phyloP scores from a whole-genome alignment of 2,797 vertebrate genomes.

The Gila robusta region DNA sequence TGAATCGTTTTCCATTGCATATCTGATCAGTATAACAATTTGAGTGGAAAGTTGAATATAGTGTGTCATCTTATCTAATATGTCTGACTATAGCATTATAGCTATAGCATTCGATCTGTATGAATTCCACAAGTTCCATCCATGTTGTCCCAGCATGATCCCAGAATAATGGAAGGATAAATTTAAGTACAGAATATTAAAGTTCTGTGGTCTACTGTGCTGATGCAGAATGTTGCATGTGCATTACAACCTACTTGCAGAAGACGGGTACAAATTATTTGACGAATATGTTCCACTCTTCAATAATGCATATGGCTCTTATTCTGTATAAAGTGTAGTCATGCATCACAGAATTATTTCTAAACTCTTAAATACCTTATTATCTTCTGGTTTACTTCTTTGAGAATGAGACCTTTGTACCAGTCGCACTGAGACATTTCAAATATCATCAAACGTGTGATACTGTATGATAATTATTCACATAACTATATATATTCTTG shows the following conservation, averaged over 20 bases:
- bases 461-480: too few species aligned
- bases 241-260: not conserved
- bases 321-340: conserved; percentile 6
- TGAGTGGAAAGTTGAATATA: not conserved
- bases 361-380: too few species aligned
- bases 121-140: not conserved
- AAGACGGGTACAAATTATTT: not conserved
- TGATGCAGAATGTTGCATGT: not conserved
- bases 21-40: not conserved
- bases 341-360: not conserved
- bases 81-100: not conserved
- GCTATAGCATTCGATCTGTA: not conserved
- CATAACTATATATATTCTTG: too few species aligned
- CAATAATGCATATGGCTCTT: conserved; percentile 4
- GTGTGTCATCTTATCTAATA: not conserved
- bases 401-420: too few species aligned
- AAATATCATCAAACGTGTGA: too few species aligned
- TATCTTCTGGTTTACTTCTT: too few species aligned
- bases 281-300: not conserved
- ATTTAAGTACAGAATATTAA: not conserved
- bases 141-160: not conserved
- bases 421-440: too few species aligned
- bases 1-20: not conserved
- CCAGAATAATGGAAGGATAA: not conserved
- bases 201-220: not conserved